Percentiles rank a stretch among this genome's conserved stretches.
Conservation (phyloP, 2,797 vertebrate genomes). For the Premnoplex brunnescens region DNA sequence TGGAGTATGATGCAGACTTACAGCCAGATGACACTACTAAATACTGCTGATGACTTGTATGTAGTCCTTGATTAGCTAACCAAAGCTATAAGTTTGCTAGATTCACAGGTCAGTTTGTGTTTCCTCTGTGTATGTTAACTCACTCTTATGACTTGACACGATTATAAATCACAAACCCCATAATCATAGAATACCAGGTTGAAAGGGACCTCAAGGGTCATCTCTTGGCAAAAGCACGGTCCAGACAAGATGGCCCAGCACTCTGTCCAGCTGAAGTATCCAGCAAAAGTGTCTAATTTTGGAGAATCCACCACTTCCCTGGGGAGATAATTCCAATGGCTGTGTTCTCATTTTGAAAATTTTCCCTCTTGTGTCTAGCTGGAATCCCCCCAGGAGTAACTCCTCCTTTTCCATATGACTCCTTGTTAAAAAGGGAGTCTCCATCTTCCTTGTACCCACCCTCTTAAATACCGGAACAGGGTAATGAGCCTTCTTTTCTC, state of each 20-base stretch:
- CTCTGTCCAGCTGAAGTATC: not conserved
- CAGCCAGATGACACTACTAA: not conserved
- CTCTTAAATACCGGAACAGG: not conserved
- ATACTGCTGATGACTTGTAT: not conserved
- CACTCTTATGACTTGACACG: not conserved
- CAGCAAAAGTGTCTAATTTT: not conserved
- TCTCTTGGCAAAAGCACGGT: not conserved
- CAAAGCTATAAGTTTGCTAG: not conserved
- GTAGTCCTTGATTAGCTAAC: not conserved
- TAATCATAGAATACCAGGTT: not conserved
- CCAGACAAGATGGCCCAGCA: not conserved
- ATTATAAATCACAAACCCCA: not conserved
- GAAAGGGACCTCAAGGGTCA: not conserved
- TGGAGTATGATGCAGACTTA: not conserved
- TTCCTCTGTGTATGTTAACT: not conserved
- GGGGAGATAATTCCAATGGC: not conserved
- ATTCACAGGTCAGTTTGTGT: not conserved
- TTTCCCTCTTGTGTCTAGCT: not conserved
- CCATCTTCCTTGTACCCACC: not conserved
- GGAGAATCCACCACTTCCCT: not conserved
- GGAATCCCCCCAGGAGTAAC: not conserved
- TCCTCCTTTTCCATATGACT: not conserved
- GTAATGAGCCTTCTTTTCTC: not conserved
- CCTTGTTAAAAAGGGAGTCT: not conserved
- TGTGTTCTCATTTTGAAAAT: not conserved